Conservation (phyloP, 2,113 vertebrate genomes). For the Cryptomyrus ogoouensis region DNA sequence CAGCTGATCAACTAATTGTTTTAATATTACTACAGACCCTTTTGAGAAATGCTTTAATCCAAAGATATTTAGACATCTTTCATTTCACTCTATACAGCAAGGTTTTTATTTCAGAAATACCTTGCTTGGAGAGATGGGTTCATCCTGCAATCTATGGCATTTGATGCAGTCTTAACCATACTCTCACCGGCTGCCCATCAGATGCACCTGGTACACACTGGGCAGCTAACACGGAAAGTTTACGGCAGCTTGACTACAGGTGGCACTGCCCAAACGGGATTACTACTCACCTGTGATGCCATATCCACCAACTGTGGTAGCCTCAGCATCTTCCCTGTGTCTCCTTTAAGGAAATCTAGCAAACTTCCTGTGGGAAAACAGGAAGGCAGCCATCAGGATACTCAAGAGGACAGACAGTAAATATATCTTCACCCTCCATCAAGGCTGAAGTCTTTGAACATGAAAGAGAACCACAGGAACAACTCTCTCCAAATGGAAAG, state of each 20-base stretch:
- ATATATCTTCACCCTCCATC: not conserved
- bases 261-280: not conserved
- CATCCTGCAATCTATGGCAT: not conserved
- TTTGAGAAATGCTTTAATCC: not conserved
- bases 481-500: not conserved
- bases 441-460: not conserved
- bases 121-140: not conserved
- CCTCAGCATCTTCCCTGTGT: conserved; percentile 83
- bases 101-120: not conserved
- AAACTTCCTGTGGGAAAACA: conserved; percentile 71
- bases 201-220: not conserved
- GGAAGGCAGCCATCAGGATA: not conserved
- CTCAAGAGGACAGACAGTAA: not conserved
- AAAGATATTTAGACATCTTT: not conserved
- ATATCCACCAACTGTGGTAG: conserved; percentile 95
- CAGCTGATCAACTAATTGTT: not conserved
- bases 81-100: not conserved
- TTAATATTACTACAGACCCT: not conserved
- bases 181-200: not conserved
- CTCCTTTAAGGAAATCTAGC: conserved; percentile 92
- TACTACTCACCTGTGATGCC: conserved; percentile 81
- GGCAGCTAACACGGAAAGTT: not conserved
- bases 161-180: not conserved
- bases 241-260: not conserved
- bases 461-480: not conserved